Evolutionary conservation across 2,888 invertebrate species (phyloP).

Genomic region (Tiphia femorata): DNA sequence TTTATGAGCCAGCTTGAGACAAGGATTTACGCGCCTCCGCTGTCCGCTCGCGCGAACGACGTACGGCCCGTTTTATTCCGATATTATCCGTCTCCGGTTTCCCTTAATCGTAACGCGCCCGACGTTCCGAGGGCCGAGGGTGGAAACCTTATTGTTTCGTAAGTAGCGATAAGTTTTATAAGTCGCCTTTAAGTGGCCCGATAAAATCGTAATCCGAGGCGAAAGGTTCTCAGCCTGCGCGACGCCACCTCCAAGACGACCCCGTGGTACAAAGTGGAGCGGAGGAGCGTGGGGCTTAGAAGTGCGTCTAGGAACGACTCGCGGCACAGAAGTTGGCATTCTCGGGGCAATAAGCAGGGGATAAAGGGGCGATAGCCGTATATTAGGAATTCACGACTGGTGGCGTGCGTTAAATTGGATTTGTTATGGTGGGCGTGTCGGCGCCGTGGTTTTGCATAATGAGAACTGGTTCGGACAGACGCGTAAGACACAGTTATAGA

Average conservation of each 20-base stretch:
- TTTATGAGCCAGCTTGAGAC: too few species aligned
- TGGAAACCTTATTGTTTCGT: too few species aligned
- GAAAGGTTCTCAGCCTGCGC: background rate
- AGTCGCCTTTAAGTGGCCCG: background rate
- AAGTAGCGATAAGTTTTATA: too few species aligned
- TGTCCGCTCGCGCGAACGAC: too few species aligned
- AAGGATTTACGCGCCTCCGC: too few species aligned
- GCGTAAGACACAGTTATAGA: constrained; percentile 19
- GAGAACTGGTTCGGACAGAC: constrained; percentile 22
- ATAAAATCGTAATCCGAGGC: background rate
- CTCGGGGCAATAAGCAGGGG: constrained; percentile 29
- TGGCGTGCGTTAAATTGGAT: constrained; percentile 41
- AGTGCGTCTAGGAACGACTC: too few species aligned
- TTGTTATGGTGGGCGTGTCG: constrained; percentile 42
- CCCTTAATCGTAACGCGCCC: too few species aligned
- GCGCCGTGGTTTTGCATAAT: constrained; percentile 34
- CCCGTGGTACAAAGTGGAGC: too few species aligned
- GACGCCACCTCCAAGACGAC: background rate
- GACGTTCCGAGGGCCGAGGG: too few species aligned
- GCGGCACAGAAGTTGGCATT: constrained; percentile 15
- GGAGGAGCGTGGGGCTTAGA: too few species aligned
- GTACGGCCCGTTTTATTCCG: too few species aligned
- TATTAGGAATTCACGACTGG: constrained; percentile 29
- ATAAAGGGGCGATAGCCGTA: constrained; percentile 21
- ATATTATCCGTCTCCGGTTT: too few species aligned